Evolutionary conservation across 2,113 vertebrate species (phyloP).

Genomic region (Cygnus atratus): DNA sequence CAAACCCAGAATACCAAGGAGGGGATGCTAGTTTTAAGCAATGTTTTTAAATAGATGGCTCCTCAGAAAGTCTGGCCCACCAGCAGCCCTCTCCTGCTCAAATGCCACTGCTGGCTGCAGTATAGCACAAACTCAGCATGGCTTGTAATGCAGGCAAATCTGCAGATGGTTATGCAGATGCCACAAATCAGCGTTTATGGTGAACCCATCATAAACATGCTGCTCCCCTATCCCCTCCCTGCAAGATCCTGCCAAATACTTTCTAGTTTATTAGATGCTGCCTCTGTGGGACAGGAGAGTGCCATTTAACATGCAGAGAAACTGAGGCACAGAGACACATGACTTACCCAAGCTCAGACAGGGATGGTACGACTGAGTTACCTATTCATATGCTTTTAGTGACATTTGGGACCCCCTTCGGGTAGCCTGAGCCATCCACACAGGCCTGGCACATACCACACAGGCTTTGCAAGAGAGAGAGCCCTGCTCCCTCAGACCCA

Average conservation of each 20-base stretch:
- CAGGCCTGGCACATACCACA: not conserved
- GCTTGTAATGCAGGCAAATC: not conserved
- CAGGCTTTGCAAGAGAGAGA: not conserved
- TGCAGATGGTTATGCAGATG: no score
- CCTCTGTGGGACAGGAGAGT: not conserved
- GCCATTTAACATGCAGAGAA: not conserved
- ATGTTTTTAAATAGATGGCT: not conserved
- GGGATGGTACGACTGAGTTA: not conserved
- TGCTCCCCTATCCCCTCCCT: not conserved
- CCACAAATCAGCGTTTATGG: no score
- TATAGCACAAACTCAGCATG: not conserved
- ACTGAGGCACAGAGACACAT: not conserved
- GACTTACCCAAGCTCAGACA: not conserved
- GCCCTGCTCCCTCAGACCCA: no score
- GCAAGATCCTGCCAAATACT: not conserved
- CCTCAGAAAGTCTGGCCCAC: not conserved
- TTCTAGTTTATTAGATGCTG: not conserved
- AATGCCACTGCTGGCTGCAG: not conserved
- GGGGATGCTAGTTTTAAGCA: not conserved
- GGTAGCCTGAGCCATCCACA: not conserved
- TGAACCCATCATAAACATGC: not conserved
- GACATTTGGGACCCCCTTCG: not conserved
- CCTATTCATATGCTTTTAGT: no score
- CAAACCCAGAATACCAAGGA: fast-evolving
- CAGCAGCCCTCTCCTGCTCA: not conserved